Percentiles rank a stretch among this genome's conserved stretches.
phyloP scores from a whole-genome alignment of 1,140 invertebrate species.

The Pseudomyrmex sp. region DNA sequence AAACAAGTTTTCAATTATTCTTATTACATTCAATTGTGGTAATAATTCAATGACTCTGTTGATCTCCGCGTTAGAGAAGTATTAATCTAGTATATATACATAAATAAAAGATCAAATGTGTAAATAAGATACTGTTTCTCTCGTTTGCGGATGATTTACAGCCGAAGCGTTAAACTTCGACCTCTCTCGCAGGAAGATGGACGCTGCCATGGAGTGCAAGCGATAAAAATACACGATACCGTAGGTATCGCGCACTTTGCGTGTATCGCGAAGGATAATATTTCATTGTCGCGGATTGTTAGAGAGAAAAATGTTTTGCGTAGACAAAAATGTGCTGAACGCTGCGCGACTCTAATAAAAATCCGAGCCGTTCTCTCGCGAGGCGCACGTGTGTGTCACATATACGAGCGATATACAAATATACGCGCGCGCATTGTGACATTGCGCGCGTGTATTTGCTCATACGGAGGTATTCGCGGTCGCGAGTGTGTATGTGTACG shows the following conservation, averaged over 20 bases:
- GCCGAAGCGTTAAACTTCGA: constrained; percentile 12
- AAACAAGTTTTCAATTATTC: too few species aligned
- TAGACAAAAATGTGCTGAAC: constrained; percentile 46
- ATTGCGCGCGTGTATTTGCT: constrained; percentile 17
- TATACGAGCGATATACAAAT: not conserved
- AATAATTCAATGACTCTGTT: not conserved
- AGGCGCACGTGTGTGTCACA: not conserved
- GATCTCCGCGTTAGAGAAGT: not conserved
- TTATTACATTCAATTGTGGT: too few species aligned
- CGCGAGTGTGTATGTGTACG: not conserved
- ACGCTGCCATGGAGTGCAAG: not conserved
- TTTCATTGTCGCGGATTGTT: constrained; percentile 56
- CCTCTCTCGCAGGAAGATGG: not conserved
- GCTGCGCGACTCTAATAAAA: constrained; percentile 51
- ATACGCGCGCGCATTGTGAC: not conserved
- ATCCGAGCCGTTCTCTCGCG: constrained; percentile 34
- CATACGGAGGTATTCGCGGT: not conserved
- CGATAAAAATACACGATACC: constrained; percentile 27
- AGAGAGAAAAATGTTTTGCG: constrained; percentile 42
- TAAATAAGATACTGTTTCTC: too few species aligned
- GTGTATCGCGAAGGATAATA: constrained; percentile 36
- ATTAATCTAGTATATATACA: not conserved
- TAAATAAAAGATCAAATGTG: not conserved
- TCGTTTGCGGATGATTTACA: too few species aligned
- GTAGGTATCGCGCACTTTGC: constrained; percentile 16